Evolutionary conservation across 2,888 invertebrate genomes (phyloP), one percentile per base, ranked within the genome.

Genomic region (Cantharis nigra): DNA sequence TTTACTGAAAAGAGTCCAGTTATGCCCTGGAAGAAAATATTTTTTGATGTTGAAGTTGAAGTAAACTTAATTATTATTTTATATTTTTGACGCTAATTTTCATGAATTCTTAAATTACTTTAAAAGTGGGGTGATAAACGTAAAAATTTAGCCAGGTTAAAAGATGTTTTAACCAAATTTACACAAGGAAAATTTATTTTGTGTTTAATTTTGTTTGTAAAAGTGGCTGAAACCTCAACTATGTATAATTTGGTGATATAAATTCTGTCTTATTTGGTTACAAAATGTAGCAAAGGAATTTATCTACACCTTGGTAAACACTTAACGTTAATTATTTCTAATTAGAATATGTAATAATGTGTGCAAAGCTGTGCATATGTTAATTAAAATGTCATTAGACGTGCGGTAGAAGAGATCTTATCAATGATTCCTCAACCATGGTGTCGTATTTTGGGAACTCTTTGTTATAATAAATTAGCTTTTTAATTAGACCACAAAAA

Each of bases 271-370:
- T 49, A 49, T 49, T 49, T 49, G 49, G 49, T 49, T 49, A 49
- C 49, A 49, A 49, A 49, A 49, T 49, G 49, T 49, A 49, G 49
- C 49, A 49, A 49, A 49, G 49, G 49, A 49, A 64, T 70, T 65
- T 30, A 75, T 65, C 65, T 62, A 20, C 62, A 33, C 63, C 71
- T 65, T 71, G 28, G 71, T 63, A 49, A 71, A 65, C 65, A 75
- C 76, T 75, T 75, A 75, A 71, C 75, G 79, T 76, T 83, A 83
- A 83, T 83, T 82, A 82, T 80, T 71, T 78, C 79, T 80, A 83
- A 81, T 84, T 84, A 84, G 82, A 82, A 81, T 83, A 83, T 84
- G 83, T 84, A 85, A 84, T 85, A 84, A 82, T 83, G 83, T 84
- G 83, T 85, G 81, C 81, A 80, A 81, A 82, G 82, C 84, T 81